Evolutionary conservation across 2,797 vertebrate genomes (phyloP).

Genomic region (Chelon labrosus): DNA sequence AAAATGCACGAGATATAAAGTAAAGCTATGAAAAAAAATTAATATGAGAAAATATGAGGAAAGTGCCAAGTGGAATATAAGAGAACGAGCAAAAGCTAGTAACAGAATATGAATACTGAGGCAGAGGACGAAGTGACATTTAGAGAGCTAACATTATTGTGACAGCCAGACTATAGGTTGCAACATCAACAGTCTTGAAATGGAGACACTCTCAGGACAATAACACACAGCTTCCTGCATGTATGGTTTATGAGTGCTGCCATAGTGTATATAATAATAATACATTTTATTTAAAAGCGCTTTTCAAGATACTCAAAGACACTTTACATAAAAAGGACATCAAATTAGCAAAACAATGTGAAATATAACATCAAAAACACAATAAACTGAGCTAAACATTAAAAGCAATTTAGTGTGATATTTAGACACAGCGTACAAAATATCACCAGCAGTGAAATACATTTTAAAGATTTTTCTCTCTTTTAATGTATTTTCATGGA

Average conservation of each 20-base stretch:
- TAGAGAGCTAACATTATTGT: conserved; percentile 31
- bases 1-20: neutral
- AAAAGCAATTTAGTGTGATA: neutral
- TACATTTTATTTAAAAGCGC: too few species aligned
- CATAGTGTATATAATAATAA: too few species aligned
- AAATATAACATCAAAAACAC: too few species aligned
- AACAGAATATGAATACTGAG: neutral
- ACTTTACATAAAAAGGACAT: too few species aligned
- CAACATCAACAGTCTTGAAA: conserved; percentile 18
- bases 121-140: conserved; percentile 30
- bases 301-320: too few species aligned
- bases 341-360: too few species aligned
- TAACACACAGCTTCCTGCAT: neutral
- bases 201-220: conserved; percentile 19
- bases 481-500: too few species aligned
- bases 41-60: too few species aligned
- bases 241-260: neutral
- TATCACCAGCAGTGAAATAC: neutral
- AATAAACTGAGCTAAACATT: too few species aligned
- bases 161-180: conserved; percentile 14
- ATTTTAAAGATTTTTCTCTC: too few species aligned
- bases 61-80: neutral
- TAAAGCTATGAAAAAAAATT: neutral
- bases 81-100: neutral
- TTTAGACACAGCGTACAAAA: neutral